Percentiles rank a stretch among this genome's conserved stretches.
phyloP scores from a whole-genome alignment of 2,797 vertebrate species.

The Rhinatrema bivittatum region DNA sequence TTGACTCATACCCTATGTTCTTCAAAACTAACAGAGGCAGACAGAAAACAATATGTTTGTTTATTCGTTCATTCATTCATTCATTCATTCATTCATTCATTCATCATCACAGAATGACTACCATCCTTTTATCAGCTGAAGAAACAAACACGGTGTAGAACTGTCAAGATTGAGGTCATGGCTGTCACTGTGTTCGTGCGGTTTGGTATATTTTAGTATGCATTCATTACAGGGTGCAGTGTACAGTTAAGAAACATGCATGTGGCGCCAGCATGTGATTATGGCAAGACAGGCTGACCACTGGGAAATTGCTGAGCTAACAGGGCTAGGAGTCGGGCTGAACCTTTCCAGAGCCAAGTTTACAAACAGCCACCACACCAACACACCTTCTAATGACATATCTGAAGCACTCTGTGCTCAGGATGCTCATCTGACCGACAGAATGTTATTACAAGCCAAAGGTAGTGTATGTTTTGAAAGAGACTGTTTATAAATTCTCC shows the following conservation, averaged over 20 bases:
- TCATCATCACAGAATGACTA: no score
- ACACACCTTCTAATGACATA: conserved; percentile 64
- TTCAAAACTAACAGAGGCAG: conserved; percentile 3
- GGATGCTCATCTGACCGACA: conserved; percentile 46
- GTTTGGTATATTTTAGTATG: conserved; percentile 83
- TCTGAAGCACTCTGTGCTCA: conserved; percentile 35
- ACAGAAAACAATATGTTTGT: neutral
- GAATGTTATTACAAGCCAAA: conserved; percentile 44
- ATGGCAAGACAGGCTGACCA: conserved; percentile 91
- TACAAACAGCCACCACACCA: conserved; percentile 44
- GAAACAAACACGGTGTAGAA: conserved; percentile 28
- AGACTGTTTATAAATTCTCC: conserved; percentile 23
- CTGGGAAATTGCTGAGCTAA: conserved; percentile 88
- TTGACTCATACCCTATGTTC: neutral
- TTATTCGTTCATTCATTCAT: no score
- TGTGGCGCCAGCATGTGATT: conserved; percentile 87
- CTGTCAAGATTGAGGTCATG: conserved; percentile 64
- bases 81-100: no score
- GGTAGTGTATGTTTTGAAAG: conserved; percentile 27
- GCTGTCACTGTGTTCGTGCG: conserved; percentile 46
- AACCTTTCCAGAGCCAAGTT: conserved; percentile 45
- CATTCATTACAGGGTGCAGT: conserved; percentile 87
- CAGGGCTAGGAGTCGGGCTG: conserved; percentile 60
- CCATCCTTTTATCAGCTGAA: conserved; percentile 27
- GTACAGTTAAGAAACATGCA: conserved; percentile 73